phyloP scores from a whole-genome alignment of 2,888 invertebrate species.

The Rhogogaster chlorosoma region DNA sequence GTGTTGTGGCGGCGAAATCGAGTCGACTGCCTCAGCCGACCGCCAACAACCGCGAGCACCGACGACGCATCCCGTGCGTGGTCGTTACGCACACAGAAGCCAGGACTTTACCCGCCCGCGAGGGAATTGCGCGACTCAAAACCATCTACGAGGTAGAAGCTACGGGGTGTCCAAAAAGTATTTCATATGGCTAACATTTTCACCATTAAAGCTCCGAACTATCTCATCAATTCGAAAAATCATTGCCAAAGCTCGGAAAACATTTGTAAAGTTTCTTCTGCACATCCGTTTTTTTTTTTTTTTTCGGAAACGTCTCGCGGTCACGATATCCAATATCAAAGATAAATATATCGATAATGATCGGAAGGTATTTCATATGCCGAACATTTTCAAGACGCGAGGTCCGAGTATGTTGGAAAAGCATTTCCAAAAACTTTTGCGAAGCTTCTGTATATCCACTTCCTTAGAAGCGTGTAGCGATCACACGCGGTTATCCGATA shows the following conservation, averaged over 20 bases:
- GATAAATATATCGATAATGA: constrained; percentile 56
- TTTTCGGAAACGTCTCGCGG: neutral
- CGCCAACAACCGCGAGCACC: constrained; percentile 59
- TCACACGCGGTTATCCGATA: constrained; percentile 26
- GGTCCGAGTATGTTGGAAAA: neutral
- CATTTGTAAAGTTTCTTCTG: neutral
- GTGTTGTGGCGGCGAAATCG: constrained; percentile 73
- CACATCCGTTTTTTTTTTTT: neutral
- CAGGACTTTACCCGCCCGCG: constrained; percentile 53
- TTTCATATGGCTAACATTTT: neutral
- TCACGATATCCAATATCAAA: neutral
- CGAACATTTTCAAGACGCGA: neutral
- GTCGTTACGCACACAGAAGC: constrained; percentile 74
- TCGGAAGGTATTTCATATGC: neutral
- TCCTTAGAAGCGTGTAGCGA: neutral
- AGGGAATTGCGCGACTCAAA: constrained; percentile 51
- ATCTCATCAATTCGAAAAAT: neutral
- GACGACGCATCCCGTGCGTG: constrained; percentile 57
- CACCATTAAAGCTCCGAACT: neutral
- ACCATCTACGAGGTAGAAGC: constrained; percentile 44
- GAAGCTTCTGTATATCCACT: neutral
- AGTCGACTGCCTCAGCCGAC: constrained; percentile 70
- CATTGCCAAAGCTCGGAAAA: neutral
- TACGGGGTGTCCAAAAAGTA: constrained; percentile 43
- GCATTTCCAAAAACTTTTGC: neutral